phyloP scores from a whole-genome alignment of 2,113 vertebrate genomes.

The Junco hyemalis region DNA sequence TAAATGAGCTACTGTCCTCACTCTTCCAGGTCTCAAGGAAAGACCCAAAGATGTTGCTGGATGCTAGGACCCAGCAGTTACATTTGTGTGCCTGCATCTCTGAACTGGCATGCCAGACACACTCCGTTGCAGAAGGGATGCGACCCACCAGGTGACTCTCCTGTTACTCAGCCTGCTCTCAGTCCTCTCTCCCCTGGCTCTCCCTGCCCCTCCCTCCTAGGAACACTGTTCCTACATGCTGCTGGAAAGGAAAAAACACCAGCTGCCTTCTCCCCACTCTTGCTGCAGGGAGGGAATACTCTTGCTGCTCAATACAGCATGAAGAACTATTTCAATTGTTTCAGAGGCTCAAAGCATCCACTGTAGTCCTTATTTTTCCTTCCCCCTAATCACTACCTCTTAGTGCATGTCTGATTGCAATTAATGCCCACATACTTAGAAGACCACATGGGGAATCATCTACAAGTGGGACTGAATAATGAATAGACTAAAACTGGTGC shows the following conservation, averaged over 20 bases:
- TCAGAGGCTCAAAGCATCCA: not conserved
- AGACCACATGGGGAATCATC: not conserved
- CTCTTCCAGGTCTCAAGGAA: not conserved
- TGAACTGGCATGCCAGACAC: not conserved
- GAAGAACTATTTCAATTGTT: not conserved
- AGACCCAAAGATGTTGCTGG: not conserved
- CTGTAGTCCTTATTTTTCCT: not conserved
- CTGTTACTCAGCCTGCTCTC: conserved; percentile 45
- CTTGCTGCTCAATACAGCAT: not conserved
- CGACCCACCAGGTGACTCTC: conserved; percentile 15
- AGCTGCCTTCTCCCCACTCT: not conserved
- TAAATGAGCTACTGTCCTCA: not conserved
- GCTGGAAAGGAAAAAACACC: not conserved
- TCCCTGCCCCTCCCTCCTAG: conserved; percentile 58
- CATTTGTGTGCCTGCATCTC: not conserved
- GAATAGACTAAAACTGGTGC: not conserved
- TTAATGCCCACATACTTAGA: not conserved
- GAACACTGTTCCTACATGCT: conserved; percentile 52
- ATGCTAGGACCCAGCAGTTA: not conserved
- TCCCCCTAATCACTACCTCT: not conserved
- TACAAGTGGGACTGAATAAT: not conserved
- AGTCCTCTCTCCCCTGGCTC: not conserved
- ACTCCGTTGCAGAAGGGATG: not conserved
- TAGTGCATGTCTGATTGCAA: not conserved
- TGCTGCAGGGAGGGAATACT: not conserved